Percentiles rank a stretch among this genome's conserved stretches.
Evolutionary conservation across 2,888 invertebrate species (phyloP).

Genomic region (Drosophila heteroneura): DNA sequence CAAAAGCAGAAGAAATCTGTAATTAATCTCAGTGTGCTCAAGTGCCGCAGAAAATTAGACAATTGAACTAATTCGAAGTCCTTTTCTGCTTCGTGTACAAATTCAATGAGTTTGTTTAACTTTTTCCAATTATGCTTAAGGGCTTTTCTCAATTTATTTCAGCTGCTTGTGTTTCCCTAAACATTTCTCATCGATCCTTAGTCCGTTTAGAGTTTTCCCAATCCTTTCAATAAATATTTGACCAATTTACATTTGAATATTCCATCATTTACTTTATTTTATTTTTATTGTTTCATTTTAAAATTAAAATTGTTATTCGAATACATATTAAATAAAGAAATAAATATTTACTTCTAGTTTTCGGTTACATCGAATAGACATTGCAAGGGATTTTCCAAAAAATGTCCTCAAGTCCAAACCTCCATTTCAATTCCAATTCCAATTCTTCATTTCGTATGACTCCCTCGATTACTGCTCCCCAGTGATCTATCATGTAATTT

Average conservation of each 20-base stretch:
- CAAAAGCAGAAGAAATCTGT: neutral
- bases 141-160: neutral
- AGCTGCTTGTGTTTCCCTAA: rapidly evolving
- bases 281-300: neutral
- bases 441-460: neutral
- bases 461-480: neutral
- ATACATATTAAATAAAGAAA: neutral
- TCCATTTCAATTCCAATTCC: neutral
- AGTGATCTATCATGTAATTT: neutral
- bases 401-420: rapidly evolving
- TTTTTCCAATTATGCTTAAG: neutral
- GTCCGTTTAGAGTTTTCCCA: neutral
- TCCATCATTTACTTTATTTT: rapidly evolving
- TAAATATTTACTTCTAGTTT: neutral
- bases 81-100: neutral
- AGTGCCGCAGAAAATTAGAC: conserved; percentile 5
- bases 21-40: conserved; percentile 19
- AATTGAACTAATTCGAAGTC: neutral
- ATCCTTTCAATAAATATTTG: neutral
- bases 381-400: neutral
- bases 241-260: neutral
- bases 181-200: neutral
- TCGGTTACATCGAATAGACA: neutral
- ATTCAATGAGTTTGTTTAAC: neutral
- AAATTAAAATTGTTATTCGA: neutral